Evolutionary conservation across 2,888 invertebrate genomes (phyloP).

Genomic region (Buathra laborator): DNA sequence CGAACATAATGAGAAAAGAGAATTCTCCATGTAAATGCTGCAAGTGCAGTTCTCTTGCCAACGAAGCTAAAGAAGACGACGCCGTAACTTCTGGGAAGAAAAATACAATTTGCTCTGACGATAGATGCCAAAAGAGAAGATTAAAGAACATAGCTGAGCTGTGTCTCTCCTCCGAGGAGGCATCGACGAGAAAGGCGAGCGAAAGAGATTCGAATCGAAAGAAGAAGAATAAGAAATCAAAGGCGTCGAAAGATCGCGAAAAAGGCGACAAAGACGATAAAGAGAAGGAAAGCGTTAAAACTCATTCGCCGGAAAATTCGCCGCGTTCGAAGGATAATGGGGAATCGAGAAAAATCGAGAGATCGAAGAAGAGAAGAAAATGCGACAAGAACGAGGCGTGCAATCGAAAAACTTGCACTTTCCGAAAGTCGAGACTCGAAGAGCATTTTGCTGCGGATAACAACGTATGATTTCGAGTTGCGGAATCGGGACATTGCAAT

Average conservation of each 20-base stretch:
- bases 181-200: conserved; percentile 24
- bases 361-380: conserved; percentile 45
- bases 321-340: conserved; percentile 59
- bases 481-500: background rate
- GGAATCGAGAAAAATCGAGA: conserved; percentile 54
- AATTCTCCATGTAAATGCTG: conserved; percentile 54
- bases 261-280: conserved; percentile 56
- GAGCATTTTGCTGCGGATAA: conserved; percentile 42
- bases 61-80: background rate
- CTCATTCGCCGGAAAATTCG: conserved; percentile 53
- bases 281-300: conserved; percentile 57
- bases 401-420: conserved; percentile 55
- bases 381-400: conserved; percentile 64
- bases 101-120: conserved; percentile 44
- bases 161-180: conserved; percentile 38
- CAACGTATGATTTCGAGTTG: conserved; percentile 24
- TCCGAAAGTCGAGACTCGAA: background rate
- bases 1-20: conserved; percentile 52
- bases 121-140: conserved; percentile 43
- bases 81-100: conserved; percentile 14
- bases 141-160: conserved; percentile 53
- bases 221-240: conserved; percentile 33
- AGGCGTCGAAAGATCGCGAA: conserved; percentile 46
- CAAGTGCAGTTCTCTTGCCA: conserved; percentile 23
- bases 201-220: conserved; percentile 17